Evolutionary conservation across 2,797 vertebrate genomes (phyloP), one percentile per base, ranked within the genome.

Genomic region (Enteromius viviparus): DNA sequence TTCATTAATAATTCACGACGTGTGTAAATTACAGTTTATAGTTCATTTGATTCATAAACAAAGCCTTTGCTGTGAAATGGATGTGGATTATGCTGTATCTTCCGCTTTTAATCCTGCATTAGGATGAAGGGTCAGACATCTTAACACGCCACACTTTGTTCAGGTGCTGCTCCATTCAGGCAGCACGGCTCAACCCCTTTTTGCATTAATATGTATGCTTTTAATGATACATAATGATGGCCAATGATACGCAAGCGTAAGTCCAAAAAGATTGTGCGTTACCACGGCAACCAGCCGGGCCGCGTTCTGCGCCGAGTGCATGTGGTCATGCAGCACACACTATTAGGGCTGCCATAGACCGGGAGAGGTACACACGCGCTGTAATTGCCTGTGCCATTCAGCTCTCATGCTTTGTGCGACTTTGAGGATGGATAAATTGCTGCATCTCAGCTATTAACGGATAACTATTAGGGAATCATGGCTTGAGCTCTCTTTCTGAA

Each of bases 181-280:
- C 87, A 90, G 89, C 86, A 90, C 87, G 77, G 90, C 91, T 89
- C 91, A 92, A 93, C 87, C 89, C 94, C 95, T 94, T 88, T 95
- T 94, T 94, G 90, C 94, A 96, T 98, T 97, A 97, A 97, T 97
- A 96, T 96, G 94, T 95, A 96, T 97, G 95, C 95, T 96, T 97
- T 98, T 98, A 99, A 97, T 98, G 96, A 96, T 95, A 97, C 94
- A 96, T 98, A 98, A 98, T 98, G 96, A 97, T 94, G 94, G 95
- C 96, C 96, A 96, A 94, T 95, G 95, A 96, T 96, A 95, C 96
- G 95, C 96, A 96, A 92, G 94, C 93, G 94, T 95, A 96, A 97
- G 95, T 96, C 10, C 82, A 80, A 91, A 96, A 94, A 95, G 91
- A 92, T 95, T 94, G 94, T 90, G 89, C 91, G 95, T 98, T 95